Base-by-base conservation (phyloP, 1,140 invertebrate genomes). In the Saccostrea echinata region DNA sequence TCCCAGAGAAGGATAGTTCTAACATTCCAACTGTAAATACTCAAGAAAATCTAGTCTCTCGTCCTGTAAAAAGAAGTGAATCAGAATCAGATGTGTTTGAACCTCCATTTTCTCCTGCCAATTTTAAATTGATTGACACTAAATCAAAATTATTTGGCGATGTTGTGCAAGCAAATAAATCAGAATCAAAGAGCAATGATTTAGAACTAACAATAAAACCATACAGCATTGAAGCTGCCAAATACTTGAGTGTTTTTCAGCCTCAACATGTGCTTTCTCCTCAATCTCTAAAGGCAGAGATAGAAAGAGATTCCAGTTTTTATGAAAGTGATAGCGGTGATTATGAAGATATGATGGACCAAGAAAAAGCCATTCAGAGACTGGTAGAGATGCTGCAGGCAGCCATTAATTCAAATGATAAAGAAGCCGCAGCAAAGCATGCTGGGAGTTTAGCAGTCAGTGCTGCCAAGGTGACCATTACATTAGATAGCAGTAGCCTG, bases 381-480 rank as follows among this genome's bases (percentile, higher is more conserved):
- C 68, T 76, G 16, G 68, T 76, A 33, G 68, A 86, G 27, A 53
- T 87, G 13, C 81, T 92, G 30, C 84, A 88, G 33, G 61, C 88
- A 35, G 90, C 90, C 35, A 90, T 92, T n/a, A 85, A 89, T 18
- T 30, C 64, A 13, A 88, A 90, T 30, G 86, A 91, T 18, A 88
- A 87, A 2, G 86, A 89, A 13, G 83, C 76, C 30, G 87, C 91
- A 24, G 51, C 86, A 71, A 64, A 89, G 81, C 68, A 90, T 71
- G 90, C 90, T 24, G 85, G 76, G 3, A 13, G n/a, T 11, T 84
- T 92, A 16, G 90, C 90, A 21, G 21, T 57, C 8, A 86, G 81
- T 64, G 86, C 84, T 30, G 85, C 89, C 4, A 89, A 87, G 71
- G 52, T 90, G n/a, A 85, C 43, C 24, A 24, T 91, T 51, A 88